phyloP scores from a whole-genome alignment of 2,113 vertebrate species.

The Fulmarus glacialis region DNA sequence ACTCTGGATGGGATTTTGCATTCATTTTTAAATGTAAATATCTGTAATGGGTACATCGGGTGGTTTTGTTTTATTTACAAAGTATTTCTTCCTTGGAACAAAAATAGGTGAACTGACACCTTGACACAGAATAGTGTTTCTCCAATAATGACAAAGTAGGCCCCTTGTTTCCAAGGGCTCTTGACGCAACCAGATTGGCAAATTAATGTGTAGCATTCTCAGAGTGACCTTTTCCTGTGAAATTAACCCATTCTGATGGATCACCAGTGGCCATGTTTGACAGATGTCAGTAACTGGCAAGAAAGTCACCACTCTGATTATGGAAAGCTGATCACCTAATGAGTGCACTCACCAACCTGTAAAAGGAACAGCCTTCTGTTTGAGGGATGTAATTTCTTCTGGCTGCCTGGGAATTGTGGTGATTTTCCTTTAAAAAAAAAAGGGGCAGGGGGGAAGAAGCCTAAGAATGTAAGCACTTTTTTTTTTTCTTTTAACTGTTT shows the following conservation, averaged over 20 bases:
- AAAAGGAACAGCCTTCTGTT: background rate
- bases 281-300: background rate
- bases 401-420: background rate
- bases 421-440: background rate
- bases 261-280: background rate
- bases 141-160: background rate
- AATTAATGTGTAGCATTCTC: background rate
- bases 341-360: background rate
- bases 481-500: background rate
- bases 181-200: background rate
- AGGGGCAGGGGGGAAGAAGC: fast-evolving
- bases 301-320: background rate
- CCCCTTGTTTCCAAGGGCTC: background rate
- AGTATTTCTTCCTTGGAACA: background rate
- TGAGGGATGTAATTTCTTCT: background rate
- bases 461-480: background rate
- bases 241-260: background rate
- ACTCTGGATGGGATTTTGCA: background rate
- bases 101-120: background rate
- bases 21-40: background rate
- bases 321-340: background rate
- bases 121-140: background rate
- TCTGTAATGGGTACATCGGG: fast-evolving
- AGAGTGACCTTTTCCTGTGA: background rate
- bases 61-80: background rate